Percentiles rank a stretch among this genome's conserved stretches.
These are phyloP conservation scores for Uropsilus gracilis DNA, from an alignment of 2,113 vertebrate genomes.

Conservation along the genomic window DNA sequence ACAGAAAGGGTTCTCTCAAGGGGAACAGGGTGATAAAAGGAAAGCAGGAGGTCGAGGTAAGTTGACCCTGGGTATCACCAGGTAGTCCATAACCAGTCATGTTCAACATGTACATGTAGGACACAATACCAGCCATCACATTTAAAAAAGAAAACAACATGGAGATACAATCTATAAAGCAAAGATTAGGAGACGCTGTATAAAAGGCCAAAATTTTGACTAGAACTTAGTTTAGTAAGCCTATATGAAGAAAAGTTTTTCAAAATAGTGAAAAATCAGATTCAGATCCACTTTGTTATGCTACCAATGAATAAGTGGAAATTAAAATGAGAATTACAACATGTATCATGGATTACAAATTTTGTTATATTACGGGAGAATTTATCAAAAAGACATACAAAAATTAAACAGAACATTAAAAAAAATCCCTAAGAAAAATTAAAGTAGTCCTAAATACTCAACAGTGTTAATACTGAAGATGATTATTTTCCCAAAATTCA, in stretches of 20 bases:
- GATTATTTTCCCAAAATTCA: background rate
- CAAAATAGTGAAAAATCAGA: background rate
- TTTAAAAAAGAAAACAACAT: background rate
- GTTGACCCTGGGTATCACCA: background rate
- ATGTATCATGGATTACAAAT: background rate
- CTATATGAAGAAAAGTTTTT: background rate
- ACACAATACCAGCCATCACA: background rate
- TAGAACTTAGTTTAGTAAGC: background rate
- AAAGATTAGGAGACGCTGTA: background rate
- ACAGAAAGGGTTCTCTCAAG: background rate
- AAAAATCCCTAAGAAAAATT: background rate
- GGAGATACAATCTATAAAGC: background rate
- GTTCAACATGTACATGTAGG: background rate
- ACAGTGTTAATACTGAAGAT: slow-evolving; percentile 8
- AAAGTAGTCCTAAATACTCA: background rate
- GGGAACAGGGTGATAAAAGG: background rate
- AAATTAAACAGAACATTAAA: background rate
- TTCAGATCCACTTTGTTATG: background rate
- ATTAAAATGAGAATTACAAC: background rate
- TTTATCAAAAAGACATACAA: background rate
- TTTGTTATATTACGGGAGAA: background rate
- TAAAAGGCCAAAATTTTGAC: background rate
- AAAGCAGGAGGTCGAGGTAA: background rate
- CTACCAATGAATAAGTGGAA: background rate
- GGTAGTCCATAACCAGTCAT: background rate